phyloP scores from a whole-genome alignment of 1,140 invertebrate species.

The Reticulitermes speratus region DNA sequence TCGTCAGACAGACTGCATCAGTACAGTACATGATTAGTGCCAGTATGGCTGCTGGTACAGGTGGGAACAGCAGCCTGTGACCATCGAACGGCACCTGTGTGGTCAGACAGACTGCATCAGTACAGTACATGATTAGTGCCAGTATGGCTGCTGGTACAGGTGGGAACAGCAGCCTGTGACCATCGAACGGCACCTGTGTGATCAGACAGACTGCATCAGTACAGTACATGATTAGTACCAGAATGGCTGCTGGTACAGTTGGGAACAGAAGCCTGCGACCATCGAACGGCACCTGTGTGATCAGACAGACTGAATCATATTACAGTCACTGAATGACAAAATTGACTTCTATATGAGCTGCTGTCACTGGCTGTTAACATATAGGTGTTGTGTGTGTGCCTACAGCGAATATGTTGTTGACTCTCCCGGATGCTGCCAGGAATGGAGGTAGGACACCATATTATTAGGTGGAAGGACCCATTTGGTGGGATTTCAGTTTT shows the following conservation, averaged over 20 bases:
- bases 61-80: constrained; percentile 67
- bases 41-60: constrained; percentile 59
- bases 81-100: constrained; percentile 66
- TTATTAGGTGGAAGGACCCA: too few species aligned
- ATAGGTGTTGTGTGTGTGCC: too few species aligned
- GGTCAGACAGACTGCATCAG: constrained; percentile 40
- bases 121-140: constrained; percentile 51
- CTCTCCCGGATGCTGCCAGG: too few species aligned
- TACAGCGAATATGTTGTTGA: too few species aligned
- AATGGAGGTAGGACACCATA: too few species aligned
- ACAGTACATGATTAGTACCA: constrained; percentile 53
- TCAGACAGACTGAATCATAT: not conserved
- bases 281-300: constrained; percentile 64
- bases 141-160: constrained; percentile 61
- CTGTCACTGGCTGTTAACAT: too few species aligned
- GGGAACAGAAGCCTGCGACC: constrained; percentile 67
- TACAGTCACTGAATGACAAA: too few species aligned
- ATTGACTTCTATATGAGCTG: too few species aligned
- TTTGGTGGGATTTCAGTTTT: too few species aligned
- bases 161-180: constrained; percentile 66
- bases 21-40: constrained; percentile 51
- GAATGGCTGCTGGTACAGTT: constrained; percentile 58
- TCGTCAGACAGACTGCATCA: constrained; percentile 38
- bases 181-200: constrained; percentile 65
- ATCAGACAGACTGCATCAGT: not conserved